Conservation (phyloP, 2,113 vertebrate genomes). For the Hydropotes inermis region DNA sequence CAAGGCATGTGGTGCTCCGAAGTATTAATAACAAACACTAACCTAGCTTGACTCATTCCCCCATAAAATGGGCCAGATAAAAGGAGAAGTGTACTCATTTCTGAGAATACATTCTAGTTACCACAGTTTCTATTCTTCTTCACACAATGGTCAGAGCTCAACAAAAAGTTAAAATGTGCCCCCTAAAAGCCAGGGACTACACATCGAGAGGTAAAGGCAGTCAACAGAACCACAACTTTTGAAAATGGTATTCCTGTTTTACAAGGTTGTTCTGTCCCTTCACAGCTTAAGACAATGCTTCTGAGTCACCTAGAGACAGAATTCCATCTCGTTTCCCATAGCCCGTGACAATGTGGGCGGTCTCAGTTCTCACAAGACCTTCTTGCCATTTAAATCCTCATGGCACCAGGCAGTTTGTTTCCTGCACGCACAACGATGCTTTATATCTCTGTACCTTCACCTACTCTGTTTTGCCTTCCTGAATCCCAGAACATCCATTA, state of each 20-base stretch:
- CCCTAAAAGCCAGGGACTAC: not conserved
- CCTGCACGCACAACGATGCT: not conserved
- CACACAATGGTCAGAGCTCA: not conserved
- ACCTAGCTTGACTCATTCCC: not conserved
- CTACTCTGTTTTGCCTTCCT: not conserved
- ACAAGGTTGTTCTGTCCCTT: not conserved
- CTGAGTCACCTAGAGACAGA: not conserved
- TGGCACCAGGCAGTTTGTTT: not conserved
- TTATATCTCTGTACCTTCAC: not conserved
- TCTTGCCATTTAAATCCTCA: not conserved
- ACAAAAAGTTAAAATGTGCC: not conserved
- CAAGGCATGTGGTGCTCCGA: not conserved
- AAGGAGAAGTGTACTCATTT: not conserved
- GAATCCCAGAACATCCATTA: not conserved
- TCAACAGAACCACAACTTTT: not conserved
- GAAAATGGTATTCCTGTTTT: not conserved
- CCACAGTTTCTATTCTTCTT: not conserved
- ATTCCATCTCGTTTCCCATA: not conserved
- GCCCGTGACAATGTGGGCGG: fast-evolving
- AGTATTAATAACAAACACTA: not conserved
- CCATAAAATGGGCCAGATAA: not conserved
- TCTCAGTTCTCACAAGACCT: not conserved
- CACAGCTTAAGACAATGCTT: not conserved
- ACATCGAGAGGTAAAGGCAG: not conserved
- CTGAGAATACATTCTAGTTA: not conserved